These are phyloP conservation scores for Cheilosia vernalis DNA, from an alignment of 2,888 invertebrate genomes.

Conservation along the genomic window DNA sequence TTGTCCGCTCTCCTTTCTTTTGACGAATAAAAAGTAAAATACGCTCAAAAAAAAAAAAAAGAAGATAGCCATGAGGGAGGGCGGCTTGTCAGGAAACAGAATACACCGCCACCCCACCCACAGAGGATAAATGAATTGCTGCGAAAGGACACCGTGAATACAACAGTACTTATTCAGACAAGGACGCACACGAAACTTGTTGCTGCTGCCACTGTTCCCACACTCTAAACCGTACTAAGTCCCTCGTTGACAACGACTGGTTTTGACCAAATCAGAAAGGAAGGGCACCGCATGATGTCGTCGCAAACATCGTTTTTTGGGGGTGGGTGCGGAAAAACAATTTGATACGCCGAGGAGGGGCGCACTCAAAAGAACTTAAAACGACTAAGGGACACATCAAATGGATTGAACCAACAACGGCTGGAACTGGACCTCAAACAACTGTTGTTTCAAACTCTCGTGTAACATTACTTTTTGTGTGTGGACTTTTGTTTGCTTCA, in stretches of 20 bases:
- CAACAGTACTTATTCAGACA: not conserved
- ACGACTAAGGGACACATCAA: slow-evolving; percentile 45
- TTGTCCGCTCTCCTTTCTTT: slow-evolving; percentile 2
- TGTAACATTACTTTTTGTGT: slow-evolving; percentile 25
- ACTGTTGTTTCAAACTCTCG: slow-evolving; percentile 52
- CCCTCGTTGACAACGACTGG: slow-evolving; percentile 33
- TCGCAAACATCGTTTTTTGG: slow-evolving; percentile 9
- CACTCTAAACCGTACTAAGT: slow-evolving; percentile 14
- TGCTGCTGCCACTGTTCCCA: slow-evolving; percentile 17
- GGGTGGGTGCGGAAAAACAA: slow-evolving; percentile 14
- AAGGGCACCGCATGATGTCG: slow-evolving; percentile 54
- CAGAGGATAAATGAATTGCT: slow-evolving; percentile 41
- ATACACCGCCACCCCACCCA: not conserved
- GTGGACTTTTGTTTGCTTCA: not conserved
- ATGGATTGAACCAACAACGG: slow-evolving; percentile 48
- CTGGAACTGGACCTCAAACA: slow-evolving; percentile 61
- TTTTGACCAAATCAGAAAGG: slow-evolving; percentile 64
- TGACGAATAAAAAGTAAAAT: slow-evolving; percentile 52
- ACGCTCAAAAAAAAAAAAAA: slow-evolving; percentile 1
- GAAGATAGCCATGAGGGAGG: slow-evolving; percentile 14
- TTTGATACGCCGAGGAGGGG: slow-evolving; percentile 30
- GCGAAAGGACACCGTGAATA: slow-evolving; percentile 3
- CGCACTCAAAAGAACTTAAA: slow-evolving; percentile 39
- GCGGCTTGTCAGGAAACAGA: slow-evolving; percentile 12
- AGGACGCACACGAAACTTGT: slow-evolving; percentile 50